These are phyloP conservation scores for Dromiciops gliroides DNA, from an alignment of 2,113 vertebrate species.

Conservation along the genomic window DNA sequence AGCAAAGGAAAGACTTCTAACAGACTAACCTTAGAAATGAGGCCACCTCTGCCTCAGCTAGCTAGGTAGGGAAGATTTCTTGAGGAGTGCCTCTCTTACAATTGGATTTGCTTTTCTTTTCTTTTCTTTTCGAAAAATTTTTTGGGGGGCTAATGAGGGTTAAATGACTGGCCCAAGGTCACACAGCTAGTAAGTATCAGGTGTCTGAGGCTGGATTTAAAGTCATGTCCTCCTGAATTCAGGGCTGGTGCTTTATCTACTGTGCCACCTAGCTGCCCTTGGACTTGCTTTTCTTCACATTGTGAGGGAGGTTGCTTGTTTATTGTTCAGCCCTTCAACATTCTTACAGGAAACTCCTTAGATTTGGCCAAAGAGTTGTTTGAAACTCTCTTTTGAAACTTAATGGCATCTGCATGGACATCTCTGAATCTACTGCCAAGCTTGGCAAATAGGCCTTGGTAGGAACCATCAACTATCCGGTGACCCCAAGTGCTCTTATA, in stretches of 20 bases:
- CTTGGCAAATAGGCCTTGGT: constrained; percentile 16
- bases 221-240: too few relatives aligned
- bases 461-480: not conserved
- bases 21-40: constrained; percentile 58
- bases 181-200: too few relatives aligned
- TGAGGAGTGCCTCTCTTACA: not conserved
- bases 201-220: too few relatives aligned
- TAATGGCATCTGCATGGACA: constrained; percentile 36
- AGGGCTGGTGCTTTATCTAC: too few relatives aligned
- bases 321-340: constrained; percentile 53
- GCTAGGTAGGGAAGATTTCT: constrained; percentile 12
- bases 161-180: too few relatives aligned
- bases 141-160: too few relatives aligned
- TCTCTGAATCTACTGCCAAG: constrained; percentile 12
- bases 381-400: constrained; percentile 56
- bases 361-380: constrained; percentile 53
- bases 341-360: constrained; percentile 62
- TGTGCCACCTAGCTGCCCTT: too few relatives aligned
- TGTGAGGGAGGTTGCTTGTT: constrained; percentile 49
- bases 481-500: not conserved
- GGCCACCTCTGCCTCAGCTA: constrained; percentile 16
- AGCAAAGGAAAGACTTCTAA: constrained; percentile 62
- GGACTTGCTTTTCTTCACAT: not conserved
- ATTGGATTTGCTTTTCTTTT: too few relatives aligned
- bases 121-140: too few relatives aligned